A percentile compares a stretch with the other conserved stretches of the same genome.
Conservation (phyloP, 2,888 invertebrate genomes). For the Cheilosia scutellata region DNA sequence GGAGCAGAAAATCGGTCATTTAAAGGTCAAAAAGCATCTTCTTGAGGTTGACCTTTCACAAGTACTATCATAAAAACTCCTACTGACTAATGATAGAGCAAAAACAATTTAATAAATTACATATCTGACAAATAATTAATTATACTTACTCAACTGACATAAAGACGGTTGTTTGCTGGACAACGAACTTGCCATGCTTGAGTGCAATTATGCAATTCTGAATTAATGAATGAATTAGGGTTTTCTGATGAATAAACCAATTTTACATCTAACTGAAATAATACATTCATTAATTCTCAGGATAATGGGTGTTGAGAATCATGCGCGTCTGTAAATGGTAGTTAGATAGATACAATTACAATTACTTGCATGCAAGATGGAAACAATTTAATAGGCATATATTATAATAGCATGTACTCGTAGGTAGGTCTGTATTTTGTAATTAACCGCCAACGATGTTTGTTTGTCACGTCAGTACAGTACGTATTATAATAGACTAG, state of each 20-base stretch:
- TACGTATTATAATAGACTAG: no score
- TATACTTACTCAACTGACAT: not conserved
- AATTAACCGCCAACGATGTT: no score
- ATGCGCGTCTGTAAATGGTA: not conserved
- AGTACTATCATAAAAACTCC: not conserved
- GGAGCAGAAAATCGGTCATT: no score
- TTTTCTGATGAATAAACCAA: not conserved
- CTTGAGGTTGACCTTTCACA: no score
- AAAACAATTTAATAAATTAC: not conserved
- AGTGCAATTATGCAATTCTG: not conserved
- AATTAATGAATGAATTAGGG: not conserved
- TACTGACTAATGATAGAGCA: not conserved
- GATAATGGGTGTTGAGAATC: constrained; percentile 1
- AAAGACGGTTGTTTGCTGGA: not conserved
- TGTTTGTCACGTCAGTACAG: no score
- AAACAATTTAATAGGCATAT: no score
- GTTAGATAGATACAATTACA: not conserved
- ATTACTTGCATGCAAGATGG: not conserved
- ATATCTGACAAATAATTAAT: not conserved
- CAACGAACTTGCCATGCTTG: not conserved
- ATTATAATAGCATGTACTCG: no score
- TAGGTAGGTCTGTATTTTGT: no score
- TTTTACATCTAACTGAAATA: not conserved
- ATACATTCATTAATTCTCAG: not conserved
- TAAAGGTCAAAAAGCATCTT: no score